Evolutionary conservation across 2,113 vertebrate species (phyloP).

Genomic region (Ceyx cyanopectus): DNA sequence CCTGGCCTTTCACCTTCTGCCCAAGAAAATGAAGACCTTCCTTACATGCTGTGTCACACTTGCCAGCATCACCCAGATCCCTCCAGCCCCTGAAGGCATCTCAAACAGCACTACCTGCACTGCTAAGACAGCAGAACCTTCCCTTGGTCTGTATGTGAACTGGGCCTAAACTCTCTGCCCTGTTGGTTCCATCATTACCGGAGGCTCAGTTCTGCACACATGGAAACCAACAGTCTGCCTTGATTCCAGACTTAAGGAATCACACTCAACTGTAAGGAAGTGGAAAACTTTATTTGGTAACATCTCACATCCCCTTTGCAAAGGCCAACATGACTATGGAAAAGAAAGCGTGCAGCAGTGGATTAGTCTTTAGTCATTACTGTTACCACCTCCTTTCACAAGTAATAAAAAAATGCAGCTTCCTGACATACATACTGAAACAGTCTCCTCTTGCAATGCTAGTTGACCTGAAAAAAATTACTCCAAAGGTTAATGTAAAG

Average conservation of each 20-base stretch:
- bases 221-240: neutral
- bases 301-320: neutral
- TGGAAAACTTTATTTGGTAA: neutral
- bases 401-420: neutral
- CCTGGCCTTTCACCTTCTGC: neutral
- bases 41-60: neutral
- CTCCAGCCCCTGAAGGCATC: neutral
- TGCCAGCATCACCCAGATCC: neutral
- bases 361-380: neutral
- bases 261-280: rapidly evolving
- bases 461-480: neutral
- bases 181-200: neutral
- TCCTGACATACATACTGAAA: neutral
- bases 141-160: neutral
- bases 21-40: neutral
- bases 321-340: rapidly evolving
- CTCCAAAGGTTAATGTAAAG: neutral
- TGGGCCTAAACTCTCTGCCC: neutral
- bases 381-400: neutral
- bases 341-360: neutral
- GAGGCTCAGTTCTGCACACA: neutral
- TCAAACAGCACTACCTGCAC: neutral
- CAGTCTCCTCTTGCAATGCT: neutral
- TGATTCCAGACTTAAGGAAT: neutral
- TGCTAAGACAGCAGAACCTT: neutral